phyloP scores from a whole-genome alignment of 2,113 vertebrate genomes.

The Pantherophis guttatus region DNA sequence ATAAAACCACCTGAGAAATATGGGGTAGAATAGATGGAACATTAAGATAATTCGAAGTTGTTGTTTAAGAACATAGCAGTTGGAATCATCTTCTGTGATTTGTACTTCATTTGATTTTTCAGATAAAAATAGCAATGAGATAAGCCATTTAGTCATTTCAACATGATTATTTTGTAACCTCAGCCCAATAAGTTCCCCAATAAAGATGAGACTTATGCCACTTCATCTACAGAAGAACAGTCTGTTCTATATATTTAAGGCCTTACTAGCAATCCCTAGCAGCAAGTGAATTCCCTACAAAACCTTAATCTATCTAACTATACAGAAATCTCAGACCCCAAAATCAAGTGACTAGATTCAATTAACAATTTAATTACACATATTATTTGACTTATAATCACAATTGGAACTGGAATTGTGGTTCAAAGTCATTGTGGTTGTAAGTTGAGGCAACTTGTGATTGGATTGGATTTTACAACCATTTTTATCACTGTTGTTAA shows the following conservation, averaged over 20 bases:
- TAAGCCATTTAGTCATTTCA: neutral
- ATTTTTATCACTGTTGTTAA: neutral
- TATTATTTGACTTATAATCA: neutral
- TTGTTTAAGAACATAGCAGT: neutral
- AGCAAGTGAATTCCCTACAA: neutral
- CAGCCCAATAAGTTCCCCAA: neutral
- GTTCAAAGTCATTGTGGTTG: neutral
- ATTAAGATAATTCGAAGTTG: neutral
- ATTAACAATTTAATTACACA: neutral
- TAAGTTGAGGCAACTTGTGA: neutral
- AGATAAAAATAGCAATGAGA: neutral
- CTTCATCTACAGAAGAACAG: neutral
- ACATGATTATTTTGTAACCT: neutral
- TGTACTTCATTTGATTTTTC: neutral
- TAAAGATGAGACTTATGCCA: neutral
- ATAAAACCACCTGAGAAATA: neutral
- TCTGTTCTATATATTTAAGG: neutral
- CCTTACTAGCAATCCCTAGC: neutral
- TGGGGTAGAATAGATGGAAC: neutral
- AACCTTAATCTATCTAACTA: neutral
- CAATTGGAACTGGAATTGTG: neutral
- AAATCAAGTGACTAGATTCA: neutral
- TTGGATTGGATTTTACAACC: neutral
- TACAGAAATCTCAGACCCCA: neutral
- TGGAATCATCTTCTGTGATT: neutral